Evolutionary conservation across 2,888 invertebrate genomes (phyloP).

Genomic region (Schizotus pectinicornis): DNA sequence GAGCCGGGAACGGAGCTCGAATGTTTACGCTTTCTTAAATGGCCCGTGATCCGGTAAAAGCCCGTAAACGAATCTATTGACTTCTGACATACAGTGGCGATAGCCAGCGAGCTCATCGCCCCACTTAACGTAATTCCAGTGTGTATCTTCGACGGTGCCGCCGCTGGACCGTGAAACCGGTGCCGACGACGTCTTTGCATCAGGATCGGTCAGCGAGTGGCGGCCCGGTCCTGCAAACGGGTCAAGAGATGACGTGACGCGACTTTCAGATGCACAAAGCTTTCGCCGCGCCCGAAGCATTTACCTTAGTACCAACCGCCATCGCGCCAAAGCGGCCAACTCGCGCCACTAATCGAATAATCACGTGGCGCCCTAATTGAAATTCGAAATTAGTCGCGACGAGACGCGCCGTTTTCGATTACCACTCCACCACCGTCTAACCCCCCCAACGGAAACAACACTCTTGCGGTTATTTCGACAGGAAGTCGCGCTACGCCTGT

Average conservation of each 20-base stretch:
- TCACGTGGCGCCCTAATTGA: too few species aligned
- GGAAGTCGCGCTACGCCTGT: too few species aligned
- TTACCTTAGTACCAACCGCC: constrained; percentile 25
- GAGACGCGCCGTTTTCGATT: too few species aligned
- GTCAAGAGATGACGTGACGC: constrained; percentile 51
- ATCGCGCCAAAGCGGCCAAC: constrained; percentile 26
- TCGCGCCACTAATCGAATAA: too few species aligned
- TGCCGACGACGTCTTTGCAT: not conserved
- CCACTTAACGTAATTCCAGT: too few species aligned
- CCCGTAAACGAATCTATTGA: constrained; percentile 19
- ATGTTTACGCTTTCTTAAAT: constrained; percentile 26
- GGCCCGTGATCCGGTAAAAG: constrained; percentile 20
- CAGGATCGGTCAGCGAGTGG: not conserved
- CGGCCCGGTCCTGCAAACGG: constrained; percentile 37
- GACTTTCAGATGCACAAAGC: constrained; percentile 49
- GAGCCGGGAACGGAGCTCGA: constrained; percentile 7
- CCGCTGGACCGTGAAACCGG: not conserved
- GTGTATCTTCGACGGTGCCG: too few species aligned
- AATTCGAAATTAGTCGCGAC: too few species aligned
- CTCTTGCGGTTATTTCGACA: too few species aligned
- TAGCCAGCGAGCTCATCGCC: too few species aligned
- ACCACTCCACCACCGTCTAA: too few species aligned
- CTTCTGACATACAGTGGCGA: not conserved
- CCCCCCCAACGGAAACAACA: too few species aligned
- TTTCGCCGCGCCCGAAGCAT: constrained; percentile 47